Evolutionary conservation across 1,140 invertebrate genomes (phyloP).

Genomic region (Pogonus chalceus): DNA sequence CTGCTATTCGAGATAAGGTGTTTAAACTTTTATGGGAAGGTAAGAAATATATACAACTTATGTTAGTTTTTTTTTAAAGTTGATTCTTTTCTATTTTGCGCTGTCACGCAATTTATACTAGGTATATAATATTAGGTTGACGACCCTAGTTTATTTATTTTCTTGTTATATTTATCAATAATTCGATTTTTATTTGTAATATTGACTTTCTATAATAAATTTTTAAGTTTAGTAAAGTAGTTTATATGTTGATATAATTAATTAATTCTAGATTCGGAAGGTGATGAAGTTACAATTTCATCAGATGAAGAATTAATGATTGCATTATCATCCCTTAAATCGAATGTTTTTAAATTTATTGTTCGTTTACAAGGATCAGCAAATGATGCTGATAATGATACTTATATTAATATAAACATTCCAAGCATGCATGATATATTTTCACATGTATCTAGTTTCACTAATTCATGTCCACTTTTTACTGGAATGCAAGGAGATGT

Average conservation of each 20-base stretch:
- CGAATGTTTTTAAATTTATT: not conserved
- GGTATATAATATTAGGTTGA: too few relatives aligned
- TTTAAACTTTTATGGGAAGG: not conserved
- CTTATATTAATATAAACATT: not conserved
- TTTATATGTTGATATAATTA: too few relatives aligned
- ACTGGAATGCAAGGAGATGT: not conserved
- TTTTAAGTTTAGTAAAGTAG: too few relatives aligned
- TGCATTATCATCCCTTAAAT: not conserved
- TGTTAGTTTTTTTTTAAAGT: too few relatives aligned
- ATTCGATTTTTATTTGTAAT: too few relatives aligned
- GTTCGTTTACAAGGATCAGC: not conserved
- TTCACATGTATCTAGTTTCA: not conserved
- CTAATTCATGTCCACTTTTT: not conserved
- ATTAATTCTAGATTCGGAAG: not conserved
- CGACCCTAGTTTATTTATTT: too few relatives aligned
- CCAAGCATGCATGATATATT: not conserved
- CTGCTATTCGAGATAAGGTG: not conserved
- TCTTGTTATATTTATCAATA: too few relatives aligned
- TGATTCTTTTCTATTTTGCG: too few relatives aligned
- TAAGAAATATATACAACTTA: too few relatives aligned
- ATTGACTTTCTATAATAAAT: too few relatives aligned
- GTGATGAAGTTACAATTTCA: conserved; percentile 1
- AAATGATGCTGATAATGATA: not conserved
- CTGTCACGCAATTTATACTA: too few relatives aligned
- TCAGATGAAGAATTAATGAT: conserved; percentile 1